Percentiles rank a stretch among this genome's conserved stretches.
These are phyloP conservation scores for Dolichallabes microphthalmus DNA, from an alignment of 2,113 vertebrate species.

Conservation along the genomic window DNA sequence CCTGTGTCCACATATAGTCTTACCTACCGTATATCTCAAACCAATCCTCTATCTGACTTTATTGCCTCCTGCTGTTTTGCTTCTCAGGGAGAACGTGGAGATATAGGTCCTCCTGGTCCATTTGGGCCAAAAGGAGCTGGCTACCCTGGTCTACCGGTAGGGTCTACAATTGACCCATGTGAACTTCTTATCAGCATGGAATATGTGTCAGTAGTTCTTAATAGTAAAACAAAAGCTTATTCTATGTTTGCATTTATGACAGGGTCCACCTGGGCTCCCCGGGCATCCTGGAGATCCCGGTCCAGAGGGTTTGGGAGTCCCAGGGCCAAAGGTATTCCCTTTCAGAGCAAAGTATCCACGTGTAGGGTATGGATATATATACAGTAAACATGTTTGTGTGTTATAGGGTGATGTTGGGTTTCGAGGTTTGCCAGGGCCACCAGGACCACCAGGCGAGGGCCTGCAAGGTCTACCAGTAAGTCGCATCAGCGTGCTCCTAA, in stretches of 20 bases:
- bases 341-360: not conserved
- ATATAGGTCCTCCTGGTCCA: slow-evolving; percentile 75
- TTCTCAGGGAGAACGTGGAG: slow-evolving; percentile 80
- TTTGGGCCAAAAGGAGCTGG: slow-evolving; percentile 86
- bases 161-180: not conserved
- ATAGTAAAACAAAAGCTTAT: not conserved
- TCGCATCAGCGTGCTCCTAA: not conserved
- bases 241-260: slow-evolving; percentile 16
- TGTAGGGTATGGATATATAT: not conserved
- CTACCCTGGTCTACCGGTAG: slow-evolving; percentile 78
- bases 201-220: slow-evolving; percentile 25
- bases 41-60: not conserved
- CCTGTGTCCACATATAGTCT: not conserved
- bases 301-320: slow-evolving; percentile 77
- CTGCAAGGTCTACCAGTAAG: slow-evolving; percentile 82
- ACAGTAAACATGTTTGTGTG: not conserved
- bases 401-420: slow-evolving; percentile 82
- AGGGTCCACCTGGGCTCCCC: slow-evolving; percentile 83
- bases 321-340: slow-evolving; percentile 80
- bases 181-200: slow-evolving; percentile 1
- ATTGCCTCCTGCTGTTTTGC: not conserved
- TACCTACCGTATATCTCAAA: not conserved
- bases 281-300: slow-evolving; percentile 82
- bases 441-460: slow-evolving; percentile 83
- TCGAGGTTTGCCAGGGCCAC: slow-evolving; percentile 74